A percentile compares a stretch with the other conserved stretches of the same genome.
These are phyloP conservation scores for Chrysocyon brachyurus DNA, from an alignment of 2,797 vertebrate species.

Conservation along the genomic window DNA sequence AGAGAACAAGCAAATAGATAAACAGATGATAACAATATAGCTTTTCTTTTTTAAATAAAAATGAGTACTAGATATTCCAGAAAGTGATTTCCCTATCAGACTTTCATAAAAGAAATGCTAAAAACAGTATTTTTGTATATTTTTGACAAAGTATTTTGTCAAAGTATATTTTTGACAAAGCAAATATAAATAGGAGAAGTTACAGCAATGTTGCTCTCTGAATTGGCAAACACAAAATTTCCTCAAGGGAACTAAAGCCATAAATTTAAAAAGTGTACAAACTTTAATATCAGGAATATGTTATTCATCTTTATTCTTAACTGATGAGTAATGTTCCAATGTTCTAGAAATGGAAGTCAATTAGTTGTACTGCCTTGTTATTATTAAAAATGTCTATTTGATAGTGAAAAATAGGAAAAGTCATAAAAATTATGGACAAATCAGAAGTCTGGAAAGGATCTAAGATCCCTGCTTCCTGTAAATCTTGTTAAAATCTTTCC, in stretches of 20 bases:
- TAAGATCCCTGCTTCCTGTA: not conserved
- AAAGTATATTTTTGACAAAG: not conserved
- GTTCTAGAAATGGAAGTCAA: constrained; percentile 59
- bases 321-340: not conserved
- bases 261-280: constrained; percentile 52
- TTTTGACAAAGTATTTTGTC: not conserved
- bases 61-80: not conserved
- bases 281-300: constrained; percentile 61
- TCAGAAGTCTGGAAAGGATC: not conserved
- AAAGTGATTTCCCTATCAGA: not conserved
- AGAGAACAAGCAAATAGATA: not conserved
- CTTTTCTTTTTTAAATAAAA: not conserved
- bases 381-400: constrained; percentile 67
- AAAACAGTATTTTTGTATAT: not conserved
- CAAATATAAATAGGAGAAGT: constrained; percentile 29
- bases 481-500: constrained; percentile 18
- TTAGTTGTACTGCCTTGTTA: constrained; percentile 43
- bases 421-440: constrained; percentile 19
- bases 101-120: not conserved
- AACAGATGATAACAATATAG: not conserved
- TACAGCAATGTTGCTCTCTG: not conserved
- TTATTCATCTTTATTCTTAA: constrained; percentile 73
- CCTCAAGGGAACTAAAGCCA: not conserved
- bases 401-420: constrained; percentile 53
- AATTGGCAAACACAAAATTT: constrained; percentile 25